Conservation (phyloP, 2,113 vertebrate genomes). For the Tetrax tetrax region DNA sequence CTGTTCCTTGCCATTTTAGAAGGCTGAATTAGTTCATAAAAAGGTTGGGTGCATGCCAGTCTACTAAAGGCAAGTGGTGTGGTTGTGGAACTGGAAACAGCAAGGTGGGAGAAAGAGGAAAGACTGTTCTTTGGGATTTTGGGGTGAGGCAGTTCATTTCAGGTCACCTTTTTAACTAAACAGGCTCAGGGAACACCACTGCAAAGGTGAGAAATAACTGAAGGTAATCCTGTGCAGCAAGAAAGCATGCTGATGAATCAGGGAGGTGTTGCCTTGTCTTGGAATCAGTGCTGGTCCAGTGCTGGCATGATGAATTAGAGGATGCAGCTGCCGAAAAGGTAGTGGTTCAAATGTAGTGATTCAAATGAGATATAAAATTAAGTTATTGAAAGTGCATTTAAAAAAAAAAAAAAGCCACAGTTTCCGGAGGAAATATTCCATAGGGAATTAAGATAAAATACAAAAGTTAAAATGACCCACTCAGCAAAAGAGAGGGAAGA, state of each 20-base stretch:
- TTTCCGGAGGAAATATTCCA: background rate
- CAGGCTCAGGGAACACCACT: background rate
- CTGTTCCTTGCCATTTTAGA: background rate
- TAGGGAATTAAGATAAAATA: background rate
- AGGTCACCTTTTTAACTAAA: background rate
- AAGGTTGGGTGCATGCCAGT: background rate
- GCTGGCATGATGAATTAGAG: background rate
- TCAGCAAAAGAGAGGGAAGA: background rate
- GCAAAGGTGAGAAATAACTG: background rate
- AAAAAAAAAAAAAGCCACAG: background rate
- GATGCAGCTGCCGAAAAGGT: background rate
- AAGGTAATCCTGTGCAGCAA: background rate
- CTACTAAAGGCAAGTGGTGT: background rate
- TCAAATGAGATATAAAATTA: background rate
- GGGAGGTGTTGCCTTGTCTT: background rate
- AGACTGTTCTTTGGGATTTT: background rate
- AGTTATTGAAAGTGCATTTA: background rate
- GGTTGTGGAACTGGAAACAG: background rate
- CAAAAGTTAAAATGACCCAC: background rate
- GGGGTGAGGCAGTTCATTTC: background rate
- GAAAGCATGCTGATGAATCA: background rate
- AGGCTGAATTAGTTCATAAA: background rate
- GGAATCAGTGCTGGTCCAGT: background rate
- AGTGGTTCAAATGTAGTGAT: background rate
- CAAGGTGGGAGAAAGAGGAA: background rate